phyloP scores from a whole-genome alignment of 2,113 vertebrate genomes.

The Sus scrofa region DNA sequence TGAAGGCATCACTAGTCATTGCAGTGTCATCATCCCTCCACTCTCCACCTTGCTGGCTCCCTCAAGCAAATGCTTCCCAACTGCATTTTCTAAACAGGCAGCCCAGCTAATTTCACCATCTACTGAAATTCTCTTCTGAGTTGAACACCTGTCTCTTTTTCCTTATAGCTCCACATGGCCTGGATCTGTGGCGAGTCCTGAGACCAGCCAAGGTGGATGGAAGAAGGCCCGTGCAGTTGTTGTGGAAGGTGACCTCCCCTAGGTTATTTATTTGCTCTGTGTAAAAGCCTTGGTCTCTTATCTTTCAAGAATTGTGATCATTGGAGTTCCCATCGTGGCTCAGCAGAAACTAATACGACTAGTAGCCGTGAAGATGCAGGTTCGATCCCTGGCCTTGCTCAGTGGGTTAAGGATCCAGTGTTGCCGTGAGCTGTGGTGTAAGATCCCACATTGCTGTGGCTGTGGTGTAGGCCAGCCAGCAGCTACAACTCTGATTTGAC shows the following conservation, averaged over 20 bases:
- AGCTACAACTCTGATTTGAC: too few relatives aligned
- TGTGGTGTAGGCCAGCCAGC: too few relatives aligned
- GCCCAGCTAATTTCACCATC: background rate
- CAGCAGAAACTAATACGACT: too few relatives aligned
- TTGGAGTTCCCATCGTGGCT: background rate
- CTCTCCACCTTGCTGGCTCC: background rate
- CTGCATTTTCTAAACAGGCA: background rate
- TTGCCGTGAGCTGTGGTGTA: too few relatives aligned
- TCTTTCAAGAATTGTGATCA: background rate
- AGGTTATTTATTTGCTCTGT: background rate
- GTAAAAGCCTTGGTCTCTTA: background rate
- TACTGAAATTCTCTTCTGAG: background rate
- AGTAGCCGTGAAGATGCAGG: too few relatives aligned
- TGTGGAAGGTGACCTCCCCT: conserved; percentile 86
- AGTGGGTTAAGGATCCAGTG: too few relatives aligned
- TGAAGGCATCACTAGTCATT: background rate
- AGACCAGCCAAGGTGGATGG: conserved; percentile 39
- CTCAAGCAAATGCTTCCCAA: background rate
- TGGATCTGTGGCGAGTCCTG: conserved; percentile 89
- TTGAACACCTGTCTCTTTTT: background rate
- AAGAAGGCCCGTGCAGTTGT: conserved; percentile 82
- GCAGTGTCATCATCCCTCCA: background rate
- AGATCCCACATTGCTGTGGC: too few relatives aligned
- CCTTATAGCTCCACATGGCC: conserved; percentile 59
- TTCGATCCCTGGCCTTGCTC: too few relatives aligned